Conservation (phyloP, 2,888 invertebrate species). For the Aricia artaxerxes region DNA sequence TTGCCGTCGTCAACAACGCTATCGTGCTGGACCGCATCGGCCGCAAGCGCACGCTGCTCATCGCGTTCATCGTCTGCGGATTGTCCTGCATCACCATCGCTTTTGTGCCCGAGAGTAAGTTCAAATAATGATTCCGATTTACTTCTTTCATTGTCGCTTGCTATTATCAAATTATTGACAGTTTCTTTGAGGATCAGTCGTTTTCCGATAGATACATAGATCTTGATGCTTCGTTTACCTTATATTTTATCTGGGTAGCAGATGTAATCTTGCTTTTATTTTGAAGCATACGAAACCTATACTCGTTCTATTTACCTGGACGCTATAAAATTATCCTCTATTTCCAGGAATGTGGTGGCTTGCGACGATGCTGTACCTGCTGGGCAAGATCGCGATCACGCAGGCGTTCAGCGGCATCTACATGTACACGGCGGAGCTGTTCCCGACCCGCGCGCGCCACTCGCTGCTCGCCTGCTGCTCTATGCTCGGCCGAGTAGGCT, state of each 20-base stretch:
- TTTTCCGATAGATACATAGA: too few relatives aligned
- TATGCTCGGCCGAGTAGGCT: constrained; percentile 87
- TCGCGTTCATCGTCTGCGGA: constrained; percentile 81
- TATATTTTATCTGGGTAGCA: too few relatives aligned
- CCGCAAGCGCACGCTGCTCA: constrained; percentile 81
- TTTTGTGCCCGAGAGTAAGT: constrained; percentile 73
- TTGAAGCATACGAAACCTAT: background rate
- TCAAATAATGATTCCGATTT: background rate
- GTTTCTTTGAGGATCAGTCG: too few relatives aligned
- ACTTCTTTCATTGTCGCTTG: background rate
- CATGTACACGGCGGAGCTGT: constrained; percentile 87
- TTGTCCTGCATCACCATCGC: constrained; percentile 75
- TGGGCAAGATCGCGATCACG: constrained; percentile 85
- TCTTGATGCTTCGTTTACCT: background rate
- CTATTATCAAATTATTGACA: too few relatives aligned
- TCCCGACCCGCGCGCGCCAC: constrained; percentile 86
- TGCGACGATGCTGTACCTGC: constrained; percentile 74
- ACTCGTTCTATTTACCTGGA: background rate
- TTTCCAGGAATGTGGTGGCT: constrained; percentile 62
- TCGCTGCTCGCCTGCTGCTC: constrained; percentile 85
- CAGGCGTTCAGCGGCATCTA: constrained; percentile 85
- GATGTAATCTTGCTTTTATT: too few relatives aligned
- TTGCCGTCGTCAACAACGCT: constrained; percentile 84
- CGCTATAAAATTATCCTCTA: background rate
- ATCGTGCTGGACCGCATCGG: constrained; percentile 83